Evolutionary conservation across 2,888 invertebrate species (phyloP).

Genomic region (Spodoptera exigua): DNA sequence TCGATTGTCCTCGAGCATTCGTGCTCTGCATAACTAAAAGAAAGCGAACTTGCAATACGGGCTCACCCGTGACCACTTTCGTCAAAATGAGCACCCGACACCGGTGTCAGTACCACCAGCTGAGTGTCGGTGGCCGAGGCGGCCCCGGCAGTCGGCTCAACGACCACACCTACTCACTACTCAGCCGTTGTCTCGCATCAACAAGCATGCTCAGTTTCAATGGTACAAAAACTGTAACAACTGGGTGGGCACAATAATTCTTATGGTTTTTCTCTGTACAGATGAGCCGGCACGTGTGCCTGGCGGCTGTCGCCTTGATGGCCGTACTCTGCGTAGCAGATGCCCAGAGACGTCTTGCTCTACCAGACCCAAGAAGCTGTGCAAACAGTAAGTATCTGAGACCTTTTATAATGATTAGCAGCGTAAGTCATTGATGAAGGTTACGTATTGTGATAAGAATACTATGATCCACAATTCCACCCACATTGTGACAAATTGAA

Average conservation of each 20-base stretch:
- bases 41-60: constrained; percentile 85
- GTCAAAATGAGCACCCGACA: constrained; percentile 61
- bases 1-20: constrained; percentile 87
- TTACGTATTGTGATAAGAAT: constrained; percentile 29
- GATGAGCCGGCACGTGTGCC: constrained; percentile 84
- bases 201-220: constrained; percentile 11
- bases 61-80: constrained; percentile 79
- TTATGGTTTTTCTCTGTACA: constrained; percentile 60
- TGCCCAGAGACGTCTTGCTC: constrained; percentile 95
- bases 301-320: constrained; percentile 81
- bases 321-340: constrained; percentile 91
- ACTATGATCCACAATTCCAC: neutral
- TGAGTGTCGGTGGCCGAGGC: constrained; percentile 31
- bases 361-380: constrained; percentile 97
- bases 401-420: neutral
- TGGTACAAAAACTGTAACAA: constrained; percentile 7
- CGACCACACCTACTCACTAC: constrained; percentile 44
- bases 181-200: constrained; percentile 20
- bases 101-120: constrained; percentile 37
- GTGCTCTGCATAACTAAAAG: constrained; percentile 86
- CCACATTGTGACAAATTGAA: constrained; percentile 16
- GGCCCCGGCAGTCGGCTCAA: constrained; percentile 4
- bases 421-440: constrained; percentile 14
- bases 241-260: constrained; percentile 1
- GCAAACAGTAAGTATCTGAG: constrained; percentile 93